Base-by-base conservation (phyloP, 2,113 vertebrate genomes). In the Gracilinanus agilis region DNA sequence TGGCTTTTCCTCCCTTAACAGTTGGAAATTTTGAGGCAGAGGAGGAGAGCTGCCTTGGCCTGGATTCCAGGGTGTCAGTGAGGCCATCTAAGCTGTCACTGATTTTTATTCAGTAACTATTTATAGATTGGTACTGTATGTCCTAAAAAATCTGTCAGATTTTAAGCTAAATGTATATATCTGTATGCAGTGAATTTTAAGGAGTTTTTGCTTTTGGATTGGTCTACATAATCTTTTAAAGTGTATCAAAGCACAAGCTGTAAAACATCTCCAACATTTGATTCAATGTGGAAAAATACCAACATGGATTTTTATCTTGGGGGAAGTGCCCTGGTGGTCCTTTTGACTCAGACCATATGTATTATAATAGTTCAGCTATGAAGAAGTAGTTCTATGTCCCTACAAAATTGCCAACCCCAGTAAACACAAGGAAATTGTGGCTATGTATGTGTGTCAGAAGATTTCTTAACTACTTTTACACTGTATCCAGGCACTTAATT, bases 341-440 rank as follows among this genome's bases (percentile, higher is more conserved):
- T 49, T 97, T 54, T 83, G 95, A 88, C 88, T 95, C 94, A 93
- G 90, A 94, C 2, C 54, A 93, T 55, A 7, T 88, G 61, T 58
- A 58, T 96, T 94, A 54, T 91, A 67, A 89, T 92, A 23, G 61
- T 13, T 53, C 11, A 44, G 54, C 93, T 83, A 94, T 44, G 44
- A 91, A 90, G 93, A 94, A 97, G 88, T 93, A 97, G 92, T 53
- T 92, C 91, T 92, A 61, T 75, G 96, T 96, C 96, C 96, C 98
- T 97, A 95, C 95, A 96, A 90, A 97, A 94, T 90, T 94, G 92
- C 44, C 93, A 55, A 24, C 92, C 92, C 95, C 90, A 24, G 23
- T 5, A 90, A 95, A 92, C 94, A 96, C 94, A 93, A 96, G 96
- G 96, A 94, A 97, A 58, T 98, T 93, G 95, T 94, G 94, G 90